Evolutionary conservation across 2,888 invertebrate species (phyloP), one percentile per base, ranked within the genome.

Genomic region (Adelphocoris suturalis): DNA sequence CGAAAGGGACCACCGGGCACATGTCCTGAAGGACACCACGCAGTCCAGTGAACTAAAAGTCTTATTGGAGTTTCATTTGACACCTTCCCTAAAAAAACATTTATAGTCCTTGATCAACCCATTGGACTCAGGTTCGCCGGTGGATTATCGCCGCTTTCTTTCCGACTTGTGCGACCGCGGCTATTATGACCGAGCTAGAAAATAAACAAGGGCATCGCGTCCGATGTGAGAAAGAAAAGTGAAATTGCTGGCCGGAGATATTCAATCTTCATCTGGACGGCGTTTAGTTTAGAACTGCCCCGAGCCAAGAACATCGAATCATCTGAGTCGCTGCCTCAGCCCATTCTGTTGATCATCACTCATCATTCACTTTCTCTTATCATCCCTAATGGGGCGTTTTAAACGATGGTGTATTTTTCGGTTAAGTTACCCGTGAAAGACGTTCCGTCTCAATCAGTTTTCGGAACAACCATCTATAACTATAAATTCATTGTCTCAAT

Each of bases 291-390:
- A 37, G 37, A 37, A 7, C 37, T 37, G 68, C 23, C 68, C 68
- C 68, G 27, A 68, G 68, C 68, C 68, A 19, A 68, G 68, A 23
- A 19, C 68, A 68, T 68, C 68, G 68, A 68, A 68, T 68, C 68
- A 68, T 68, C 68, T 11, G 2, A n/a, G 16, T 2, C 16, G 52
- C 52, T 68, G 68, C 57, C 57, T 7, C 7, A n/a, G 57, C 23
- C 68, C 19, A 27, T 23, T 68, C 11, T 23, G 68, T 68, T 68
- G 19, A 68, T 23, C 68, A 68, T 68, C 68, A 68, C 68, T 68
- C 68, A 68, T 68, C 68, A 68, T 68, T 68, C 68, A 68, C 68
- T 68, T 68, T 68, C 68, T 68, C 68, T 23, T 23, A 68, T 68
- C 68, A 68, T 11, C 68, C 0, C 23, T 68, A 68, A 68, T 68